Evolutionary conservation across 2,797 vertebrate genomes (phyloP).

Genomic region (Platalea minor): DNA sequence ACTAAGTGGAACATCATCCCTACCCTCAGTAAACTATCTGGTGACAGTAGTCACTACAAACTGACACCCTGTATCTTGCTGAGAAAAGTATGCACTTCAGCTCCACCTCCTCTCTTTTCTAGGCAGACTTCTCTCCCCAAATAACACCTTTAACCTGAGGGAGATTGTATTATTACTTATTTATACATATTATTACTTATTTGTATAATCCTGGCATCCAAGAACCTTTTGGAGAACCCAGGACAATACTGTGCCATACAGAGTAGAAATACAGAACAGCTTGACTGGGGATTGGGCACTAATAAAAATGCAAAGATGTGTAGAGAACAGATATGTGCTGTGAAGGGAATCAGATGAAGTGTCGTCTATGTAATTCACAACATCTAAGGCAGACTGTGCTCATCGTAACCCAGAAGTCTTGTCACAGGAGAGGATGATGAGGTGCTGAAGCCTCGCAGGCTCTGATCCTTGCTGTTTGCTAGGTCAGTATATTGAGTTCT

Average conservation of each 20-base stretch:
- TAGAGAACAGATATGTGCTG: not conserved
- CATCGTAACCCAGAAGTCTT: not conserved
- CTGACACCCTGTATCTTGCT: not conserved
- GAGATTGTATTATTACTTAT: not conserved
- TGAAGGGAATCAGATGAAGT: not conserved
- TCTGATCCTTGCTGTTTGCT: not conserved
- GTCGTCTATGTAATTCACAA: not conserved
- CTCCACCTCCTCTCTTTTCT: not conserved
- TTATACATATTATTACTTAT: not conserved
- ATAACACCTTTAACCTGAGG: not conserved
- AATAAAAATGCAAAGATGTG: not conserved
- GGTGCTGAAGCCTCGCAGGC: not conserved
- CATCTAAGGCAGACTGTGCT: not conserved
- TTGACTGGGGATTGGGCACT: not conserved
- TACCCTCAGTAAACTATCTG: not conserved
- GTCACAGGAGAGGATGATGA: not conserved
- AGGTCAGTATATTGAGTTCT: not conserved
- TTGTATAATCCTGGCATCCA: not conserved
- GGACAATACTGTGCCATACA: not conserved
- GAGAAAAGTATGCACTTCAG: not conserved
- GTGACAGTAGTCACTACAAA: not conserved
- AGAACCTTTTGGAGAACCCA: not conserved
- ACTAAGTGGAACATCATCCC: not conserved
- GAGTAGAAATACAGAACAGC: not conserved
- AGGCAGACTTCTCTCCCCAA: not conserved